Evolutionary conservation across 2,797 vertebrate species (phyloP).

Genomic region (Esox lucius): DNA sequence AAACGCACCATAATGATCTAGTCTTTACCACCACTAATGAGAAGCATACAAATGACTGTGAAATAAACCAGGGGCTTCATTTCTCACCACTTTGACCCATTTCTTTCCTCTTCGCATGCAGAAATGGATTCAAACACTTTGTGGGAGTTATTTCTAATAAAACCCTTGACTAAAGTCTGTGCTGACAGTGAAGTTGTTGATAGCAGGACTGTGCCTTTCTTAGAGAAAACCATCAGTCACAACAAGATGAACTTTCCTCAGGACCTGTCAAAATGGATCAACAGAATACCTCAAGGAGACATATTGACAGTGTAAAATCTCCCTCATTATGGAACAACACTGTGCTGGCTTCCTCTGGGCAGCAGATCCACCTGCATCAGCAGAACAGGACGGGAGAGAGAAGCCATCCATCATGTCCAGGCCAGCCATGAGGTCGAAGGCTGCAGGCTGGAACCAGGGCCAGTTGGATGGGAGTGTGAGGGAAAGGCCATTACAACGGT

Average conservation of each 20-base stretch:
- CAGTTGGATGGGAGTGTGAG: not conserved
- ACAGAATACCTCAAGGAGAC: not conserved
- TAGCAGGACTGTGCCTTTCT: constrained; percentile 6
- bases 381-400: not conserved
- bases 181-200: constrained; percentile 21
- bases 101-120: constrained; percentile 38
- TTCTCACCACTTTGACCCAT: constrained; percentile 51
- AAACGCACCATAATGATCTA: constrained; percentile 66
- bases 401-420: not conserved
- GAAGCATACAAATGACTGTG: constrained; percentile 62
- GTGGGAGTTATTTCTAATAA: constrained; percentile 43
- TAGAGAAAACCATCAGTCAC: not conserved
- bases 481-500: not conserved
- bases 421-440: not conserved
- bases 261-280: not conserved
- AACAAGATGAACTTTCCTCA: not conserved
- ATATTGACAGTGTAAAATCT: not conserved
- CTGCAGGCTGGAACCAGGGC: not conserved
- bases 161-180: constrained; percentile 26
- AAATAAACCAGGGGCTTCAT: constrained; percentile 58
- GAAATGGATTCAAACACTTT: constrained; percentile 40
- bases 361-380: constrained; percentile 1
- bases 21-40: constrained; percentile 60
- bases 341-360: not conserved
- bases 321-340: not conserved